Evolutionary conservation across 2,797 vertebrate species (phyloP).

Genomic region (Ceyx erithaca): DNA sequence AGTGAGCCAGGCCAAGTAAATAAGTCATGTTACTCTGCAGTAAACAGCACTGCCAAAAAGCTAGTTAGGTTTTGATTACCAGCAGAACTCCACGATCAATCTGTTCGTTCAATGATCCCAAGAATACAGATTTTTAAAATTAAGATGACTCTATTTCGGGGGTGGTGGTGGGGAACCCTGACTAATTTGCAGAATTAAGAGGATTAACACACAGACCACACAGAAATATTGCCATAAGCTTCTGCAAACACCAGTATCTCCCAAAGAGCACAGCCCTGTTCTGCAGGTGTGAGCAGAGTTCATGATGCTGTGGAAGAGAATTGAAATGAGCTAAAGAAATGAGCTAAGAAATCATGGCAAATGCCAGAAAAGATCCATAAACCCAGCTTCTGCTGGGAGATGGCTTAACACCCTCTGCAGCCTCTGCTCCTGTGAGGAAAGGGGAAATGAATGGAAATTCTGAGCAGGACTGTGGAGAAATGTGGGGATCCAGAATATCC

Average conservation of each 20-base stretch:
- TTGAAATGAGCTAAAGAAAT: too few relatives aligned
- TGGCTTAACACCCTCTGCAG: background rate
- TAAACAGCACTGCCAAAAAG: constrained; percentile 62
- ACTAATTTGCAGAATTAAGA: constrained; percentile 76
- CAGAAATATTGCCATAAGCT: constrained; percentile 71
- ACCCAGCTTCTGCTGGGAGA: background rate
- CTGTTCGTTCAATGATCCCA: constrained; percentile 66
- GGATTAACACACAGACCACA: constrained; percentile 71
- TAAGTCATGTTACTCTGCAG: constrained; percentile 55
- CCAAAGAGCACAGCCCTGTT: constrained; percentile 24
- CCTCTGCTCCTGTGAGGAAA: constrained; percentile 38
- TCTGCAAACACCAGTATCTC: constrained; percentile 44
- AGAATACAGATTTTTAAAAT: constrained; percentile 72
- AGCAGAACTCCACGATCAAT: constrained; percentile 65
- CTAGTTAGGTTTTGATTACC: constrained; percentile 71
- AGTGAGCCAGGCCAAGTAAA: constrained; percentile 63
- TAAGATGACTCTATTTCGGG: constrained; percentile 59
- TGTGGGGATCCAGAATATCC: background rate
- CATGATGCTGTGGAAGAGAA: background rate
- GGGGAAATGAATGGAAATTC: background rate
- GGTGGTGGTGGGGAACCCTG: background rate
- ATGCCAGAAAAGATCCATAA: background rate
- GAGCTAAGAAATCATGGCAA: background rate
- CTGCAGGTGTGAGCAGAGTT: background rate
- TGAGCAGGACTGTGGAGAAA: background rate